These are phyloP conservation scores for Piprites chloris DNA, from an alignment of 2,113 vertebrate genomes.

Conservation along the genomic window DNA sequence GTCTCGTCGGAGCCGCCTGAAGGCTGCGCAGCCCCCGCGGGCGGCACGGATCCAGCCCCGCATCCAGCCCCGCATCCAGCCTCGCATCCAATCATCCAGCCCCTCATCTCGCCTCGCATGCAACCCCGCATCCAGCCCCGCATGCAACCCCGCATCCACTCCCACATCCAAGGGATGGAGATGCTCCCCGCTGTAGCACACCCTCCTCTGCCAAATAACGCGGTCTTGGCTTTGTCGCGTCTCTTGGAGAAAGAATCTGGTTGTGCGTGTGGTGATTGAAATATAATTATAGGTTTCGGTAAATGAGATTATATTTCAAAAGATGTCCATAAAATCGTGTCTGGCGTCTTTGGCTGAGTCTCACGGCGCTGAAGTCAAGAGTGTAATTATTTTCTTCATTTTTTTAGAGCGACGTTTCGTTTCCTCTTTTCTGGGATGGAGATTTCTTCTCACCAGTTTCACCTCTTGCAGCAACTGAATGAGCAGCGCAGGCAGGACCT, in stretches of 20 bases:
- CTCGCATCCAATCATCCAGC: background rate
- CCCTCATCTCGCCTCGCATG: background rate
- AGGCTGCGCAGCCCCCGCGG: background rate
- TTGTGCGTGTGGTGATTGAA: rapidly evolving
- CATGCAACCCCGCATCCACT: background rate
- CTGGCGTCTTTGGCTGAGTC: background rate
- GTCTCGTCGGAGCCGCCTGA: background rate
- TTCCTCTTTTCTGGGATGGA: constrained; percentile 75
- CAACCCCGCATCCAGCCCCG: background rate
- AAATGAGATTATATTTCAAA: background rate
- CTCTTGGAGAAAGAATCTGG: background rate
- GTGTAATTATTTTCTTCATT: background rate
- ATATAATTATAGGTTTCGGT: background rate
- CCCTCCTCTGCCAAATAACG: background rate
- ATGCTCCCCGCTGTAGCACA: background rate
- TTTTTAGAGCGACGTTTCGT: background rate
- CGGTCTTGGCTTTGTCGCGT: background rate
- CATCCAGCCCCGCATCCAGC: background rate
- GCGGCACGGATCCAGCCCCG: background rate
- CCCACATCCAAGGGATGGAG: background rate
- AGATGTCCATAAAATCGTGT: rapidly evolving
- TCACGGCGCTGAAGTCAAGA: rapidly evolving
- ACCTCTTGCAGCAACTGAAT: constrained; percentile 90
- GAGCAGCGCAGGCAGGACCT: constrained; percentile 91
- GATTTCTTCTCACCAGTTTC: constrained; percentile 93